Base-by-base conservation (phyloP, 1,140 invertebrate genomes). In the Bombus haemorrhoidalis region DNA sequence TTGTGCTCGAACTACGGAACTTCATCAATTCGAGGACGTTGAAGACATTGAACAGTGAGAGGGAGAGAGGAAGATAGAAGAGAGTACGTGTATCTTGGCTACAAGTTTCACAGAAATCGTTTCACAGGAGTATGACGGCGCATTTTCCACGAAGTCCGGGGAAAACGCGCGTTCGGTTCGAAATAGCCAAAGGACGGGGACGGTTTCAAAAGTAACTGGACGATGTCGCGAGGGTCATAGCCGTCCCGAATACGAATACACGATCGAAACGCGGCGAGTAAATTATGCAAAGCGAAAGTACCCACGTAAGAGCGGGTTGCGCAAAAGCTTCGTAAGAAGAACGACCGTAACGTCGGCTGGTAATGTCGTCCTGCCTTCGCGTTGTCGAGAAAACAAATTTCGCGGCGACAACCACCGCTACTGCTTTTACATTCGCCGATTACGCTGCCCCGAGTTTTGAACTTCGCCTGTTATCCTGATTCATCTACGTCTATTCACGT, bases 231-330 rank as follows among this genome's bases (percentile, higher is more conserved):
- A 80, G 88, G 80, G 64, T 74, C 81, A 69, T 64, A 87, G 78
- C 87, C 76, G 88, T 89, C 81, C 79, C 88, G 89, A 90, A 90
- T 90, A 89, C 88, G 88, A 90, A 90, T 90, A 88, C 86, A 82
- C 89, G 89, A 91, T 90, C 84, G 89, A 90, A 88, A 88, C 89
- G 84, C 89, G 83, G 83, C 80, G 71, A 90, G 89, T 90, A 86
- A 91, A 91, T 91, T 91, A 91, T 91, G 90, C 90, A 91, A 91
- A 91, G 90, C 90, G 90, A 91, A 91, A 91, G 90, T 91, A 91
- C 74, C 89, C 79, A 91, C 89, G 90, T 90, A 91, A 91, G 89
- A 88, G 81, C 66, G 81, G 66, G 81, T 91, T 91, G 89, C 89
- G 89, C 89, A 91, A 91, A 85, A 66, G 74, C 89, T 64, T 83